phyloP scores from a whole-genome alignment of 2,113 vertebrate genomes.

The Esox niger region DNA sequence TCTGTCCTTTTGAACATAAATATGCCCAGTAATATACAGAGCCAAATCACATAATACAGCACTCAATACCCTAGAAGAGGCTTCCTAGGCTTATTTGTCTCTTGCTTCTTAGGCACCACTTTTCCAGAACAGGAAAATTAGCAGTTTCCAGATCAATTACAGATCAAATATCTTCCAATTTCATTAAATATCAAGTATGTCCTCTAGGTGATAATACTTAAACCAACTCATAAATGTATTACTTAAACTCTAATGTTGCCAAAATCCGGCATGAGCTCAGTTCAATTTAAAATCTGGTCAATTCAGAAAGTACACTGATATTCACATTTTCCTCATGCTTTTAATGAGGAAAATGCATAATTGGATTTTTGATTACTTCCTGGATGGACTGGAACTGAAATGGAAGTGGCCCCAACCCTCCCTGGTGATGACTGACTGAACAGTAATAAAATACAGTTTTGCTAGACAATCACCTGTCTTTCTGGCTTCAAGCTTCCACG shows the following conservation, averaged over 20 bases:
- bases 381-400: no score
- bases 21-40: slow-evolving; percentile 24
- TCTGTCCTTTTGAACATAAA: slow-evolving; percentile 28
- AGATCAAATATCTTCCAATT: no score
- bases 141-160: background rate
- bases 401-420: no score
- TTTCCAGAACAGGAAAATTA: background rate
- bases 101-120: slow-evolving; percentile 21
- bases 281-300: no score
- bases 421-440: no score
- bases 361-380: no score
- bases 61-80: slow-evolving; percentile 16
- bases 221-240: background rate
- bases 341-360: no score
- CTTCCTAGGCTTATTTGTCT: slow-evolving; percentile 16
- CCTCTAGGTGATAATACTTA: no score
- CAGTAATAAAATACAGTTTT: slow-evolving; percentile 29
- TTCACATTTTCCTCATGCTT: no score
- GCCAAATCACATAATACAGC: slow-evolving; percentile 25
- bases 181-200: background rate
- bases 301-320: no score
- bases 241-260: background rate
- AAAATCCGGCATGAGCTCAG: no score
- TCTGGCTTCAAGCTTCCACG: slow-evolving; percentile 37
- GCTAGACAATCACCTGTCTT: slow-evolving; percentile 59